Evolutionary conservation across 2,888 invertebrate species (phyloP).

Genomic region (Cotesia congregata): DNA sequence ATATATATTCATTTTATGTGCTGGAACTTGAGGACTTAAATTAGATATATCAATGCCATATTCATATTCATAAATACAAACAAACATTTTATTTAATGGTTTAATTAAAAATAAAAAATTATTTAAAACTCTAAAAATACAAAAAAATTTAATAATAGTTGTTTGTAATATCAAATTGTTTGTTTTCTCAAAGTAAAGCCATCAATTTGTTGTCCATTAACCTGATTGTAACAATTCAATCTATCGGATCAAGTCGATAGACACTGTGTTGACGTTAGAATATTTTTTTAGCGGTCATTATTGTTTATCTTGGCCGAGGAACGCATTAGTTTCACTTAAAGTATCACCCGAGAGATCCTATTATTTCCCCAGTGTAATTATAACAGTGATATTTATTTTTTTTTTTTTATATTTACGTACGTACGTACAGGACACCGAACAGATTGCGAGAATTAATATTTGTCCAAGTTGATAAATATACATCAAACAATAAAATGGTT

Average conservation of each 20-base stretch:
- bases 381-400: conserved; percentile 15
- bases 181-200: neutral
- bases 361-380: conserved; percentile 2
- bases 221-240: conserved; percentile 12
- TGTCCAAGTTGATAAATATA: conserved; percentile 28
- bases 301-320: conserved; percentile 2
- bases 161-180: neutral
- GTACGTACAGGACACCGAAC: neutral
- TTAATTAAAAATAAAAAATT: neutral
- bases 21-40: neutral
- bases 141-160: neutral
- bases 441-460: neutral
- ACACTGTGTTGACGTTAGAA: neutral
- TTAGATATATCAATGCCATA: neutral
- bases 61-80: neutral
- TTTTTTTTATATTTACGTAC: conserved; percentile 3
- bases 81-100: neutral
- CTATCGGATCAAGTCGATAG: conserved; percentile 5
- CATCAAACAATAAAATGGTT: conserved; percentile 54
- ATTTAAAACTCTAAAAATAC: neutral
- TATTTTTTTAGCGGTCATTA: neutral
- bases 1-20: neutral
- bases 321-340: conserved; percentile 19
- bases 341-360: conserved; percentile 11
- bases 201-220: conserved; percentile 3